Evolutionary conservation across 2,797 vertebrate species (phyloP).

Genomic region (Enteromius mattozi): DNA sequence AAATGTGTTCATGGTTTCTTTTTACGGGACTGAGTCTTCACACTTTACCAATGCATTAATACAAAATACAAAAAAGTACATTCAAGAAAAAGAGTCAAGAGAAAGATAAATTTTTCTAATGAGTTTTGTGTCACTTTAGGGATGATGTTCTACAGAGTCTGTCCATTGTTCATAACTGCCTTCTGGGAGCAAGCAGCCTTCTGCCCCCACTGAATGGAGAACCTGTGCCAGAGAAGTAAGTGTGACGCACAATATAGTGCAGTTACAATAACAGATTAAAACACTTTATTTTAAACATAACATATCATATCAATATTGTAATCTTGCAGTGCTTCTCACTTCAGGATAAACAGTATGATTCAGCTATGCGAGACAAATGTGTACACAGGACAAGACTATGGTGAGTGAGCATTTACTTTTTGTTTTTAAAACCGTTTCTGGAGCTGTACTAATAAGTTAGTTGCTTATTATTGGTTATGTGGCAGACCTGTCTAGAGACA

Average conservation of each 20-base stretch:
- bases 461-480: constrained; percentile 38
- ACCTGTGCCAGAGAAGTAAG: constrained; percentile 89
- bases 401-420: constrained; percentile 72
- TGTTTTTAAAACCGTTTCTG: background rate
- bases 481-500: constrained; percentile 88
- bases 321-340: background rate
- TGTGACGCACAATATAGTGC: constrained; percentile 38
- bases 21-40: background rate
- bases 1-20: background rate
- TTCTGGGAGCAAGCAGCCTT: constrained; percentile 91
- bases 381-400: constrained; percentile 90
- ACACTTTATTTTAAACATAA: background rate
- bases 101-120: background rate
- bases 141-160: constrained; percentile 95
- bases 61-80: background rate
- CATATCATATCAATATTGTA: background rate
- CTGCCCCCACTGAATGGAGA: constrained; percentile 92
- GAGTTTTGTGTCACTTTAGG: constrained; percentile 72
- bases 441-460: background rate
- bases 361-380: constrained; percentile 90
- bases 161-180: constrained; percentile 93
- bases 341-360: constrained; percentile 91
- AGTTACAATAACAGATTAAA: background rate
- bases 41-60: too few species aligned
- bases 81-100: background rate